Base-by-base conservation (phyloP, 1,140 invertebrate species). In the Heliothis subflexa region DNA sequence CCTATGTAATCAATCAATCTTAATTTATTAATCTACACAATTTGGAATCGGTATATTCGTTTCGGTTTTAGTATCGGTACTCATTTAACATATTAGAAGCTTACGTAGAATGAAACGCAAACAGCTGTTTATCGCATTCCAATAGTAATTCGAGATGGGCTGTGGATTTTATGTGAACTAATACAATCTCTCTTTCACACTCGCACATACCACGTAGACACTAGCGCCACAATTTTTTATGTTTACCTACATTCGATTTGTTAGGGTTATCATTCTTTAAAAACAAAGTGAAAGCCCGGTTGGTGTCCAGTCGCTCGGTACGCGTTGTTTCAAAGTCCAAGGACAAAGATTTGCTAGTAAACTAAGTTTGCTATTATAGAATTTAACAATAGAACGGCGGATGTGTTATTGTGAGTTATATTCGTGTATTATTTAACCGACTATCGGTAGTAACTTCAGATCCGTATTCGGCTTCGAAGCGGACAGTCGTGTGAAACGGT, bases 311-410 rank as follows among this genome's bases (percentile, higher is more conserved):
- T 28, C 14, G 49, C 40, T 45, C 7, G n/a, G 50, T 10, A 3
- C 18, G 21, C 18, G 25, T 73, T 61, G 76, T 71, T 45, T 78
- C 64, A 78, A 78, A 78, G 76, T 78, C 76, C 76, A 78, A 78
- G 76, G 76, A 45, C 66, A 9, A 16, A 57, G 55, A 59, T 59
- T 73, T 25, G 14, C 12, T 18, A 61, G 33, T 40, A 72, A 73
- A 73, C 28, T 45, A 49, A 73, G 55, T 61, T 71, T 73, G 16
- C 55, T 57, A 73, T 61, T 49, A 73, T 49, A 16, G 10, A 73
- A 61, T 73, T 45, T 55, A 73, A 57, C 18, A 73, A 59, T 45
- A 47, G 9, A 40, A 21, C 14, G 25, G 11, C 16, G 28, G 33
- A 55, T 47, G 70, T 45, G 62, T 45, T 45, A 21, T 50, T n/a